Conservation (phyloP, 2,113 vertebrate genomes). For the Cyanoramphus novaezelandiae region DNA sequence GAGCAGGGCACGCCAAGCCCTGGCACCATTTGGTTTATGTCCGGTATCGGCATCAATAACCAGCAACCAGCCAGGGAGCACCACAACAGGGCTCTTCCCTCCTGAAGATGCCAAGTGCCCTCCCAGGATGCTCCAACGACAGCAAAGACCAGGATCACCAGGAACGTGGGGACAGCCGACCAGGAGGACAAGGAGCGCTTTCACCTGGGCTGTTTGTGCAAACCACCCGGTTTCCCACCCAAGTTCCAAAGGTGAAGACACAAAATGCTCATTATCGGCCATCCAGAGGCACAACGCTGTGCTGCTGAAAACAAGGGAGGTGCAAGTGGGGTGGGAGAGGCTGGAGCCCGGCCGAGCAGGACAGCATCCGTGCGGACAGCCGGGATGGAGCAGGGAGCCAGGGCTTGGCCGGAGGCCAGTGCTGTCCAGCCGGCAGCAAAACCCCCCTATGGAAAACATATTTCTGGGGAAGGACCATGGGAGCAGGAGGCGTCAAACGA, state of each 20-base stretch:
- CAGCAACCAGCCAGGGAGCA: not conserved
- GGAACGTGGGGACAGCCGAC: fast-evolving
- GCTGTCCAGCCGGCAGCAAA: not conserved
- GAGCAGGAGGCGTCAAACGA: not conserved
- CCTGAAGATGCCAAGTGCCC: not conserved
- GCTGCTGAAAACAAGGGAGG: not conserved
- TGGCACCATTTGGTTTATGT: fast-evolving
- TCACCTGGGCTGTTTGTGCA: not conserved
- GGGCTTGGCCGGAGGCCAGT: not conserved
- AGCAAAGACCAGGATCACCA: not conserved
- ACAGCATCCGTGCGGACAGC: not conserved
- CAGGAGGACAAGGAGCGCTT: fast-evolving
- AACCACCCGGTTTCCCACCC: not conserved
- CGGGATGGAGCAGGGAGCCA: not conserved
- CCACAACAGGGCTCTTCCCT: not conserved
- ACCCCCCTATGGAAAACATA: not conserved
- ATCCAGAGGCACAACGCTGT: no score
- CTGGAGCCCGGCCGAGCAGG: fast-evolving
- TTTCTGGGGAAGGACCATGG: not conserved
- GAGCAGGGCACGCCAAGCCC: fast-evolving
- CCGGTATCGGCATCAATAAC: no score
- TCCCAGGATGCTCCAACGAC: fast-evolving
- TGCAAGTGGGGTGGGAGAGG: not conserved
- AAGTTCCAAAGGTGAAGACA: not conserved
- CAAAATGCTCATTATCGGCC: not conserved